A percentile compares a stretch with the other conserved stretches of the same genome.
Evolutionary conservation across 2,888 invertebrate genomes (phyloP).

Genomic region (Vanessa cardui): DNA sequence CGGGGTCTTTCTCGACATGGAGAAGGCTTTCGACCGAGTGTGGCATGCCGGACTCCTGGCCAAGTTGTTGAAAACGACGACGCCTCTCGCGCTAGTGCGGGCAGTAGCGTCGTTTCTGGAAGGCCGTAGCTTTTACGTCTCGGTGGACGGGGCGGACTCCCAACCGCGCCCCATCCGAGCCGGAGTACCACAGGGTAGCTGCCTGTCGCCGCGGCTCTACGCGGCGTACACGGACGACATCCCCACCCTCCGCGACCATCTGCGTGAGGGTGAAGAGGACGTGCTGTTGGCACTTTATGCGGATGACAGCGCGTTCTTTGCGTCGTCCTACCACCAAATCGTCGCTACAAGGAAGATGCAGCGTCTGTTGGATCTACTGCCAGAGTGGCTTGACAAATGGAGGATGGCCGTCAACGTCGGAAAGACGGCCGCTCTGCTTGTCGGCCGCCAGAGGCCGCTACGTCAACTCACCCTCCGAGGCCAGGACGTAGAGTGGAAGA

Average conservation of each 20-base stretch:
- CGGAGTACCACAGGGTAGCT: background rate
- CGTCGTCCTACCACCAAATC: background rate
- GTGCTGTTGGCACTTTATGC: conserved; percentile 4
- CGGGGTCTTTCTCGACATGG: conserved; percentile 1
- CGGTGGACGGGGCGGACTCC: conserved; percentile 1
- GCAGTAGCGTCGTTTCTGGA: background rate
- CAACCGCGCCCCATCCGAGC: background rate
- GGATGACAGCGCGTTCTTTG: conserved; percentile 4
- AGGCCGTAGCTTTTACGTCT: conserved; percentile 1
- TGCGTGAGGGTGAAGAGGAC: conserved; percentile 4
- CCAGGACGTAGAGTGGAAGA: no score
- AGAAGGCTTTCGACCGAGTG: background rate
- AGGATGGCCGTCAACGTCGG: conserved; percentile 10
- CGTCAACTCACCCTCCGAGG: no score
- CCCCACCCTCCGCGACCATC: conserved; percentile 2
- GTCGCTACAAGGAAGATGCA: background rate
- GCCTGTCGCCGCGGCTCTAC: background rate
- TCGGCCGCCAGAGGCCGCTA: no score
- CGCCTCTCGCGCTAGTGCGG: background rate
- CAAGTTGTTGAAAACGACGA: background rate
- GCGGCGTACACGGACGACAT: conserved; percentile 1
- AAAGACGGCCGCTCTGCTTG: no score
- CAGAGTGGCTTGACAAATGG: conserved; percentile 2
- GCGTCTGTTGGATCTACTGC: background rate
- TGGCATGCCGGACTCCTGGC: conserved; percentile 3